Evolutionary conservation across 2,888 invertebrate genomes (phyloP), one percentile per base, ranked within the genome.

Genomic region (Biston betularia): DNA sequence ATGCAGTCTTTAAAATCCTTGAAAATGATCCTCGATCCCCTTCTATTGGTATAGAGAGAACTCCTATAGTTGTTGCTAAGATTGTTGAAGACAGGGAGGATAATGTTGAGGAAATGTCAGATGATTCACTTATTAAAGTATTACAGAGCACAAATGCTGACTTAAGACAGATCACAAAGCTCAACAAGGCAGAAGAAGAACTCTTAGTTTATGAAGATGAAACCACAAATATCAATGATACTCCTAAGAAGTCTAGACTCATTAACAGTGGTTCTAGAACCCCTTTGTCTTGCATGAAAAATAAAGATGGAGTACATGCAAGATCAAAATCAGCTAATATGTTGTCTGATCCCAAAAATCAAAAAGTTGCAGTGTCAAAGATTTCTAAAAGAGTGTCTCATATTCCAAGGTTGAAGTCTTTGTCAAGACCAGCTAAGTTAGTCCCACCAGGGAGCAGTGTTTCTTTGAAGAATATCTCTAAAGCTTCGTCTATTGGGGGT

Each of bases 191-290:
- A 72, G 90, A 95, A 63, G 94, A 95, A 62, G 94, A 92, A 5
- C 83, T 95, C 55, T 82, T 95, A n/a, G 94, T 95, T 71, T 95
- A 95, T 86, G 95, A 95, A 88, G 95, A 95, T 88, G 89, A 93
- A 56, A 69, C 79, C n/a, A 71, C 71, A 63, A 68, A 75, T 63
- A 63, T 84, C 12, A 83, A 79, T 79, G 85, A 83, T 54, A 89
- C 90, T 59, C 89, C 90, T 3, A 89, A 87, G 71, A 92, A 93
- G 77, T 81, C 87, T 0, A 88, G 90, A 81, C 81, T 88, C 62
- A 75, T 79, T 34, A 82, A 82, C 63, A 87, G 83, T 81, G 91
- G 88, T 0, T 84, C 88, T 3, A 88, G 94, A 74, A 94, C 94
- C 65, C 94, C 94, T 44, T 73, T 94, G 46, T 93, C 94, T 24